Evolutionary conservation across 2,888 invertebrate species (phyloP), one percentile per base, ranked within the genome.

Genomic region (Phasia obesa): DNA sequence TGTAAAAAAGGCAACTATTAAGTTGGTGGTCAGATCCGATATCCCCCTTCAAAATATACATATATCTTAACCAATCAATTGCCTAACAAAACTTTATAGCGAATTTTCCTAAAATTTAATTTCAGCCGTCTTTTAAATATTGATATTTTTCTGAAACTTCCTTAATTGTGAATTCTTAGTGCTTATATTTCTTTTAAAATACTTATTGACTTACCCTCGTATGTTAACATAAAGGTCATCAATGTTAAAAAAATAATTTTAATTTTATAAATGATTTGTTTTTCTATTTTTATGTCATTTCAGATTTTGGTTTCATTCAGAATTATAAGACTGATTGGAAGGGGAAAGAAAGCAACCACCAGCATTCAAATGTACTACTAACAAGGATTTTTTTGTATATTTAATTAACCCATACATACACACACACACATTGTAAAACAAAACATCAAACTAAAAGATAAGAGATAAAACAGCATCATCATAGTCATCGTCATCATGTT

Each of bases 401-500:
- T 44, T 21, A 59, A 44, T 23, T 35, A 42, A 64, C 35, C 38
- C 55, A 53, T 57, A 25, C 17, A 17, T 11, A 23, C 17, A 27
- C 27, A 60, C 4, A 47, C n/a, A 6, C 6, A 65, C 17, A 31
- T 57, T 70, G 69, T 27, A 65, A 62, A 64, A 57, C 0, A 17
- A 42, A 42, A n/a, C 19, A 78, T 64, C 15, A 35, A 71, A 59
- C 17, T 1, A 0, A 15, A 31, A 13, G 5, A 7, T 11, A 31
- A 21, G 53, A 59, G 6, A 3, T 35, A 35, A 35, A 11, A 11
- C 11, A 35, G 7, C 35, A 11, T 19, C 42, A 23, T 47, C 55
- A 42, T n/a, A 5, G n/a, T 44, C 49, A 59, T 23, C 62, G 38
- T 42, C 75, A 79, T 85, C 85, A 91, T 91, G 91, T 91, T 90